Percentiles rank a stretch among this genome's conserved stretches.
These are phyloP conservation scores for Gymnosoma rotundatum DNA, from an alignment of 2,888 invertebrate genomes.

Conservation along the genomic window DNA sequence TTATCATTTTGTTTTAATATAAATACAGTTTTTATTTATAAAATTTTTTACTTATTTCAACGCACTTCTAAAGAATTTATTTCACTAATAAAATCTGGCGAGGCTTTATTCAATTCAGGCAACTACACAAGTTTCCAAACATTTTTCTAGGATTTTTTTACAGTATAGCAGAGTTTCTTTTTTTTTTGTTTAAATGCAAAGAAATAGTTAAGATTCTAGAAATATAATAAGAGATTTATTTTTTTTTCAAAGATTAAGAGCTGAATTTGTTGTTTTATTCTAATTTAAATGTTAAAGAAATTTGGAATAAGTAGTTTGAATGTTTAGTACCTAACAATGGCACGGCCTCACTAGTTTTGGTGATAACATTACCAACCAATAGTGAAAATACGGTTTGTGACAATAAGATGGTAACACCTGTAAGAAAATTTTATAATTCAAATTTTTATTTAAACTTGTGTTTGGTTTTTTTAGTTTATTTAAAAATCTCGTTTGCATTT, in stretches of 20 bases:
- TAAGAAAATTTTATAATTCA: constrained; percentile 83
- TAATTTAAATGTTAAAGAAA: constrained; percentile 32
- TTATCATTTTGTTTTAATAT: not conserved
- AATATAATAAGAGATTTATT: constrained; percentile 40
- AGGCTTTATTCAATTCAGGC: constrained; percentile 33
- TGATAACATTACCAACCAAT: constrained; percentile 99
- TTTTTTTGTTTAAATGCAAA: constrained; percentile 42
- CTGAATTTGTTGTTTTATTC: constrained; percentile 37
- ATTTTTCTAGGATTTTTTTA: constrained; percentile 23
- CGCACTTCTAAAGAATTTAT: constrained; percentile 32
- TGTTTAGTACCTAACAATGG: constrained; percentile 94
- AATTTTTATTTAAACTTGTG: not conserved
- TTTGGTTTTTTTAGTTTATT: not conserved
- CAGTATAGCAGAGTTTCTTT: constrained; percentile 30
- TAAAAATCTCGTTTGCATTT: not conserved
- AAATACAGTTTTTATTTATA: constrained; percentile 3
- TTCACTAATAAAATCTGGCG: not conserved
- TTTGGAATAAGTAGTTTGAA: constrained; percentile 42
- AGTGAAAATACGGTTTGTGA: constrained; percentile 99
- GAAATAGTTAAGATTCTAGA: constrained; percentile 45
- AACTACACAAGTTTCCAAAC: constrained; percentile 52
- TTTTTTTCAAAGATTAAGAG: constrained; percentile 19
- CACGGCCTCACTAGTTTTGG: constrained; percentile 99
- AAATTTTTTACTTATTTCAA: constrained; percentile 6
- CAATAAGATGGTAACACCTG: constrained; percentile 99